A percentile compares a stretch with the other conserved stretches of the same genome.
Conservation (phyloP, 2,113 vertebrate species). For the Psephotus haematonotus region DNA sequence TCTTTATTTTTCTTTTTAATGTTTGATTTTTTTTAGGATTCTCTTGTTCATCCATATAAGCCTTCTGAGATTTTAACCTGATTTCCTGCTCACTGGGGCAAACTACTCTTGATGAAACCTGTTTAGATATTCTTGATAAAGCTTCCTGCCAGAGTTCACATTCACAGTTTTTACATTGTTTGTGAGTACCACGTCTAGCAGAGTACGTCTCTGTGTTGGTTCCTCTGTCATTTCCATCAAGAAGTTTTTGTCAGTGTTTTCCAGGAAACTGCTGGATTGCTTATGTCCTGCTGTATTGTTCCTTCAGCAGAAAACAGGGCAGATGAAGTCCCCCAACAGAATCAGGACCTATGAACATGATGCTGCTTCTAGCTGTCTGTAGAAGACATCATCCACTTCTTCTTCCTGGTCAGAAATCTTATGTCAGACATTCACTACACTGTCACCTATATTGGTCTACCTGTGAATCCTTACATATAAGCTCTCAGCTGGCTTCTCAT, state of each 20-base stretch:
- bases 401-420: neutral
- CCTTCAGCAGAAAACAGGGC: neutral
- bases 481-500: neutral
- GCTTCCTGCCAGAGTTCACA: neutral
- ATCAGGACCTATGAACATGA: neutral
- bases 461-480: neutral
- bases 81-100: neutral
- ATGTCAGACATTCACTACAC: neutral
- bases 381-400: neutral
- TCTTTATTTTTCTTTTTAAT: neutral
- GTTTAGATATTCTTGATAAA: neutral
- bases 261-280: neutral
- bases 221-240: neutral
- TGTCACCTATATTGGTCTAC: neutral
- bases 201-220: neutral
- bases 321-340: neutral
- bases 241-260: fast-evolving
- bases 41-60: neutral
- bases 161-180: neutral
- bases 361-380: neutral
- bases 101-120: neutral
- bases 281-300: neutral
- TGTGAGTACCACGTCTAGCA: neutral
- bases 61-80: neutral
- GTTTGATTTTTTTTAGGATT: neutral